These are phyloP conservation scores for Dynastes tityus DNA, from an alignment of 2,888 invertebrate genomes.

Conservation along the genomic window DNA sequence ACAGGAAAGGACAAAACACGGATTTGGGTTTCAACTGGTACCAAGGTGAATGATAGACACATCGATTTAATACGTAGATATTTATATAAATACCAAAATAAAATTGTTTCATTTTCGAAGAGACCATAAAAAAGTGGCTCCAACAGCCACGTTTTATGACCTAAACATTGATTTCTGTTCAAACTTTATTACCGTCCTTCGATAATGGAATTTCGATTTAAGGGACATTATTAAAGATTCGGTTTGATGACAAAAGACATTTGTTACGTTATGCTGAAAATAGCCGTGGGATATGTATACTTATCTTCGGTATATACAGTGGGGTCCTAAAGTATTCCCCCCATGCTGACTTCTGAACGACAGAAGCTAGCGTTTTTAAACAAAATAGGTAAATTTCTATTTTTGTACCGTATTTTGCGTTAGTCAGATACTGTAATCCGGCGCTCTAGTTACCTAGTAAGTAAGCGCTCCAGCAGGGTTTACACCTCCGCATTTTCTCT, in stretches of 20 bases:
- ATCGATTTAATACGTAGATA: conserved; percentile 40
- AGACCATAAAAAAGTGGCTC: neutral
- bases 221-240: conserved; percentile 8
- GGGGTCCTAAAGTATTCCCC: too few relatives aligned
- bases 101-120: conserved; percentile 26
- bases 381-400: too few relatives aligned
- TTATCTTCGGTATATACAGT: too few relatives aligned
- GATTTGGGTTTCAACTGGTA: conserved; percentile 31
- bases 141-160: neutral
- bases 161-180: conserved; percentile 21
- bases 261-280: neutral
- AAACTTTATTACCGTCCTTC: conserved; percentile 16
- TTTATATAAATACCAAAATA: conserved; percentile 44
- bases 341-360: too few relatives aligned
- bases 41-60: conserved; percentile 30
- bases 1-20: conserved; percentile 6
- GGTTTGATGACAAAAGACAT: neutral
- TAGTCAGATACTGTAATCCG: too few relatives aligned
- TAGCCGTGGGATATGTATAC: too few relatives aligned
- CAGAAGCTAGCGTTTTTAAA: too few relatives aligned
- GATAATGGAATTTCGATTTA: conserved; percentile 22
- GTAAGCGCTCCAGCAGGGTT: too few relatives aligned
- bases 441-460: too few relatives aligned
- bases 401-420: too few relatives aligned
- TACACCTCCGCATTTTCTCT: too few relatives aligned